phyloP scores from a whole-genome alignment of 1,140 invertebrate species.

The Steinernema khuongi region DNA sequence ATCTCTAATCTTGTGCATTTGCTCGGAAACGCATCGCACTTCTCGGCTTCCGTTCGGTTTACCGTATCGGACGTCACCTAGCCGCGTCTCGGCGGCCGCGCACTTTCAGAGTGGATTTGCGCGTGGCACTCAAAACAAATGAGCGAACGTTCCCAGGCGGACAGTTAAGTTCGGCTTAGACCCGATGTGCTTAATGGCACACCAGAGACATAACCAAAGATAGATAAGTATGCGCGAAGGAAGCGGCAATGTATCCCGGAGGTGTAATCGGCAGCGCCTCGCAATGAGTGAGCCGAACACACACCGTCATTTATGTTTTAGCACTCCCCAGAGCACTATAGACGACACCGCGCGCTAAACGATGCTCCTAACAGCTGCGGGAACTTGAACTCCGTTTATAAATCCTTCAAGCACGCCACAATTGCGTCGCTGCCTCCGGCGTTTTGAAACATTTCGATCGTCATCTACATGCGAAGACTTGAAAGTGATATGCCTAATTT shows the following conservation, averaged over 20 bases:
- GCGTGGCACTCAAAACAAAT: neutral
- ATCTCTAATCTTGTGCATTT: slow-evolving; percentile 8
- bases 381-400: neutral
- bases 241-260: slow-evolving; percentile 4
- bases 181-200: neutral
- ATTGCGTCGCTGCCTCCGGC: too few relatives aligned
- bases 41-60: neutral
- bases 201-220: slow-evolving; percentile 13
- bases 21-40: neutral
- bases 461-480: too few relatives aligned
- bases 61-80: too few relatives aligned
- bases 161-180: neutral
- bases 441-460: too few relatives aligned
- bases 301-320: slow-evolving; percentile 17
- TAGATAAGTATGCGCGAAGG: slow-evolving; percentile 12
- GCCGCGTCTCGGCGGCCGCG: neutral
- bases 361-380: neutral
- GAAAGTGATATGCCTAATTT: too few relatives aligned
- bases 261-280: slow-evolving; percentile 2
- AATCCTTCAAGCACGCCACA: too few relatives aligned
- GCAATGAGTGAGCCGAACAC: slow-evolving; percentile 9
- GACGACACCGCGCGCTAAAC: neutral
- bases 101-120: neutral
- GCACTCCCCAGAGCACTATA: slow-evolving; percentile 10
- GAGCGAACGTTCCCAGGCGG: neutral